Evolutionary conservation across 2,113 vertebrate species (phyloP).

Genomic region (Hemichromis elongatus): DNA sequence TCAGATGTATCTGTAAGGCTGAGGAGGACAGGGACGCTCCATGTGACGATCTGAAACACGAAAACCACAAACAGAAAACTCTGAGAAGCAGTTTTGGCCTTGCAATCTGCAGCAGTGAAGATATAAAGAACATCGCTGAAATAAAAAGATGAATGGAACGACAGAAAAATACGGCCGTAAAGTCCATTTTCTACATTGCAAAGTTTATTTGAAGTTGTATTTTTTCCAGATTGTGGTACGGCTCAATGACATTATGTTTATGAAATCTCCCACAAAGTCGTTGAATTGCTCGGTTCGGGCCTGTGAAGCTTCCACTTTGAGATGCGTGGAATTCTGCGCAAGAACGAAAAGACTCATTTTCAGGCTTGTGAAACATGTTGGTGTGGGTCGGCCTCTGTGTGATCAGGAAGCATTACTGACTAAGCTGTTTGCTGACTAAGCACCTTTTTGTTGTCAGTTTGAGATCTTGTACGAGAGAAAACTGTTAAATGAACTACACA

Average conservation of each 20-base stretch:
- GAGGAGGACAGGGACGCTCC: neutral
- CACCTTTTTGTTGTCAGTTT: neutral
- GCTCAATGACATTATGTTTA: neutral
- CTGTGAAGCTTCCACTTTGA: neutral
- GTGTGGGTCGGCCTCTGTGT: neutral
- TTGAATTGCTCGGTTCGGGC: neutral
- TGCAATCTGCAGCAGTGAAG: neutral
- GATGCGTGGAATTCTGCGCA: neutral
- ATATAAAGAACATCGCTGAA: neutral
- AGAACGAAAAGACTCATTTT: neutral
- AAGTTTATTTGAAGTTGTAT: neutral
- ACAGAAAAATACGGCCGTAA: neutral
- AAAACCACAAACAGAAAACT: neutral
- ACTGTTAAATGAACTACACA: neutral
- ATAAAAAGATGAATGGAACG: neutral
- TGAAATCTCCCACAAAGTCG: neutral
- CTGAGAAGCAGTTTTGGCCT: neutral
- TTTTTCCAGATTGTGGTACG: neutral
- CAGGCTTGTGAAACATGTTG: neutral
- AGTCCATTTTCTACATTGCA: neutral
- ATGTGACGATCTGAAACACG: neutral
- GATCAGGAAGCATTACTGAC: neutral
- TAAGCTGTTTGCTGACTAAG: neutral
- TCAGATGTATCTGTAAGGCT: neutral
- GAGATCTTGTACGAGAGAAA: neutral